Conservation (phyloP, 2,888 invertebrate species). For the Erebia palarica region DNA sequence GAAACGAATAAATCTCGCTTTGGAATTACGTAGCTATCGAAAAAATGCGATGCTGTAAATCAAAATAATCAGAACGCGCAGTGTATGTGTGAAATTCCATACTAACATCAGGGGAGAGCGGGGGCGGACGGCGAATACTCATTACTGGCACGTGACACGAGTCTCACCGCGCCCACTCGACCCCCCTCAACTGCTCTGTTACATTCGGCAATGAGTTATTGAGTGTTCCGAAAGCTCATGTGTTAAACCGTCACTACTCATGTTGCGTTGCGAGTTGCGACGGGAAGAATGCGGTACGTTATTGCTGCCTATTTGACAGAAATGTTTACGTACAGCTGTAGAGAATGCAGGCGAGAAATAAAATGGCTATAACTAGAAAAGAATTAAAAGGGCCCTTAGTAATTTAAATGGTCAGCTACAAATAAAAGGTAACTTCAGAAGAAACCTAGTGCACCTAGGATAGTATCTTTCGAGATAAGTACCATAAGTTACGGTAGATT, state of each 20-base stretch:
- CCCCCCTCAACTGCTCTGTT: conserved; percentile 54
- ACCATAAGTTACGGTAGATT: conserved; percentile 3
- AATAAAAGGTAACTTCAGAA: background rate
- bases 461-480: too few relatives aligned
- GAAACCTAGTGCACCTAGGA: background rate
- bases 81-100: conserved; percentile 78
- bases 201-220: conserved; percentile 80
- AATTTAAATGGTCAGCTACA: background rate
- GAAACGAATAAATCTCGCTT: conserved; percentile 34
- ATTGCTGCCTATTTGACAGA: conserved; percentile 28
- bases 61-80: conserved; percentile 69
- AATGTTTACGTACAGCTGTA: background rate
- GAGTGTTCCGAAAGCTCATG: conserved; percentile 74
- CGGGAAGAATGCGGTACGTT: conserved; percentile 34
- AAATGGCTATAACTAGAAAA: background rate
- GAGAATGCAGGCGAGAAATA: background rate
- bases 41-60: conserved; percentile 65
- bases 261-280: conserved; percentile 33
- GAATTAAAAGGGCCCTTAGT: background rate
- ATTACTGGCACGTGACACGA: conserved; percentile 81
- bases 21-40: conserved; percentile 40
- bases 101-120: conserved; percentile 54
- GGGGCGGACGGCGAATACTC: conserved; percentile 67
- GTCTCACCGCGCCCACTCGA: conserved; percentile 62
- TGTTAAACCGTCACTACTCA: conserved; percentile 55